Base-by-base conservation (phyloP, 1,140 invertebrate species). In the Phortica variegata region DNA sequence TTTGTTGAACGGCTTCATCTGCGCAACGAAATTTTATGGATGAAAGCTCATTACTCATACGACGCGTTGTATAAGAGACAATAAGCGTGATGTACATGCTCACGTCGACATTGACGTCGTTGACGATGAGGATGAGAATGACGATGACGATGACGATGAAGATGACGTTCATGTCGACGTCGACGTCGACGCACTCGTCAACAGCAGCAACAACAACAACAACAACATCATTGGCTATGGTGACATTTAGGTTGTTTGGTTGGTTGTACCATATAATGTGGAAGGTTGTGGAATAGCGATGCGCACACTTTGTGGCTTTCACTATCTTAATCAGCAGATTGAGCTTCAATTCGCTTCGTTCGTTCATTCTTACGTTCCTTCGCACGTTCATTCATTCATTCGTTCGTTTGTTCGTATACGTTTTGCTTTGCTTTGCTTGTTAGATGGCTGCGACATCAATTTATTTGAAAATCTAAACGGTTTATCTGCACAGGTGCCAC, bases 391-490 rank as follows among this genome's bases (percentile, higher is more conserved):
- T 15, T 34, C 10, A 10, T 34, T 4, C 33, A 5, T 15, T 34
- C 23, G 41, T 26, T 26, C 16, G 41, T 17, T 32, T 19, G 42
- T 31, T 20, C 32, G 21, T 31, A 13, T 32, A 3, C 31, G 18
- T 16, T 10, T 32, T 44, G n/a, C 16, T 23, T n/a, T 19, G 3
- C 38, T 29, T 34, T 34, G 38, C 44, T 46, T 46, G 44, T 47
- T 47, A 47, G 37, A 19, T 26, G 40, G 45, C 45, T 34, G 45
- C 26, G 45, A 40, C 45, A 47, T 47, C 45, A 47, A 47, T 47
- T 47, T 47, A 47, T 47, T 47, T 47, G 45, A 47, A 47, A 47
- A 36, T 47, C 45, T 47, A 47, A 47, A 47, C 45, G 45, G 45
- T 47, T 47, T 47, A 47, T 47, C 45, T 47, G 37, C 45, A 47